Evolutionary conservation across 2,797 vertebrate species (phyloP), one percentile per base, ranked within the genome.

Genomic region (Chloroceryle amazona): DNA sequence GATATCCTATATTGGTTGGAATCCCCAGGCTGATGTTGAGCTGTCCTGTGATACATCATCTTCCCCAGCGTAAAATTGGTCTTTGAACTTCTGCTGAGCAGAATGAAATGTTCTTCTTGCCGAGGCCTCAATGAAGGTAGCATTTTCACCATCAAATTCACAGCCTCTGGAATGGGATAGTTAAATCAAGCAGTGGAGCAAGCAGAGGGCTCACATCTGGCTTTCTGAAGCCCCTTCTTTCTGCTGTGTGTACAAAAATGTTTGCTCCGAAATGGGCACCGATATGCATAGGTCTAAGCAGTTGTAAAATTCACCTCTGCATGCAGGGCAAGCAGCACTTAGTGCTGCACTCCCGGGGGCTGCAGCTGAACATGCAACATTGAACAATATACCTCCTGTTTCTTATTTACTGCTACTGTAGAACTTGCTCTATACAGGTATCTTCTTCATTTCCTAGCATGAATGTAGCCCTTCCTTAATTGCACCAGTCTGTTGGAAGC

Each of bases 401-500:
- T 92, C 52, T 95, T 95, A 90, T 90, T 96, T 92, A 92, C 86
- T 92, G 86, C 93, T 93, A 96, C 83, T 89, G 74, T 93, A 87
- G 65, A 89, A 47, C 54, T 74, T 96, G 39, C 58, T 63, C 18
- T 41, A 73, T 81, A 68, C 37, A 71, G 49, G n/a, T 85, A 55
- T 52, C 78, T 87, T 90, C 52, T 91, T 89, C 0, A 41, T 93
- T 91, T 92, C 67, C 22, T 61, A 72, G 82, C 78, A 47, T 65
- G 82, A 93, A 85, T 85, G 78, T 96, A 95, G 83, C 86, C 3
- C 0, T 93, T 93, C 74, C 49, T 71, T 82, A 78, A 80, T 85
- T 68, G 25, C 15, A 55, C 3, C 54, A 55, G 60, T 46, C 57
- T 93, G 44, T 86, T 71, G 86, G 82, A 91, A 90, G 29, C 74